These are phyloP conservation scores for Mus spretus DNA, from an alignment of 2,797 vertebrate genomes.

Conservation along the genomic window DNA sequence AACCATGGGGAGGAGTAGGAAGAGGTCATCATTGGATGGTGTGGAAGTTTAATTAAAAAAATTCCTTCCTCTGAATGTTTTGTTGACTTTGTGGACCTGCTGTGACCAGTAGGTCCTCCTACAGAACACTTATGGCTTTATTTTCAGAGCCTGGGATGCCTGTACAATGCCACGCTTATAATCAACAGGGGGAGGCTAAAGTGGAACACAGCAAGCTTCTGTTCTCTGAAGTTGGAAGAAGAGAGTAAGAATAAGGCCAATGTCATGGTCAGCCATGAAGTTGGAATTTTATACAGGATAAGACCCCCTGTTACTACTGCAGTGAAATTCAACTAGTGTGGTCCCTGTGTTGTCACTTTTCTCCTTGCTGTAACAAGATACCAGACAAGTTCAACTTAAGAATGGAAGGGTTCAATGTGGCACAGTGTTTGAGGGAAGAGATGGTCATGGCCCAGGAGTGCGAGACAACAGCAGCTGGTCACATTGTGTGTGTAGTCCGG, in stretches of 20 bases:
- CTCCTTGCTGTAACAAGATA: background rate
- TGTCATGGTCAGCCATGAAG: background rate
- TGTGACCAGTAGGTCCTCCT: background rate
- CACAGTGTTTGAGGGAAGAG: too few relatives aligned
- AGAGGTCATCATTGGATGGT: slow-evolving; percentile 37
- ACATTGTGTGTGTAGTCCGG: background rate
- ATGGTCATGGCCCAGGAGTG: background rate
- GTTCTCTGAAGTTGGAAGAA: background rate
- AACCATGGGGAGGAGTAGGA: slow-evolving; percentile 65
- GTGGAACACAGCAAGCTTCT: background rate
- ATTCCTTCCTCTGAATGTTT: slow-evolving; percentile 69
- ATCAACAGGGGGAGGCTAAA: background rate
- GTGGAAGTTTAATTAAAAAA: slow-evolving; percentile 78
- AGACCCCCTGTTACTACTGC: background rate
- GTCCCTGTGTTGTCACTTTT: background rate
- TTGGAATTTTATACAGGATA: background rate
- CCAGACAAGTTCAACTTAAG: background rate
- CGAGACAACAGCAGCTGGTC: background rate
- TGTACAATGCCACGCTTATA: background rate
- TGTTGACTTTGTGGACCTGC: slow-evolving; percentile 43
- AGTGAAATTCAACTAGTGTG: background rate
- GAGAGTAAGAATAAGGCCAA: background rate
- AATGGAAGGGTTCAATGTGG: background rate
- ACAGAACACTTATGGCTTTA: background rate
- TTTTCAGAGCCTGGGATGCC: background rate